Base-by-base conservation (phyloP, 1,140 invertebrate species). In the Heliconius melpomene region DNA sequence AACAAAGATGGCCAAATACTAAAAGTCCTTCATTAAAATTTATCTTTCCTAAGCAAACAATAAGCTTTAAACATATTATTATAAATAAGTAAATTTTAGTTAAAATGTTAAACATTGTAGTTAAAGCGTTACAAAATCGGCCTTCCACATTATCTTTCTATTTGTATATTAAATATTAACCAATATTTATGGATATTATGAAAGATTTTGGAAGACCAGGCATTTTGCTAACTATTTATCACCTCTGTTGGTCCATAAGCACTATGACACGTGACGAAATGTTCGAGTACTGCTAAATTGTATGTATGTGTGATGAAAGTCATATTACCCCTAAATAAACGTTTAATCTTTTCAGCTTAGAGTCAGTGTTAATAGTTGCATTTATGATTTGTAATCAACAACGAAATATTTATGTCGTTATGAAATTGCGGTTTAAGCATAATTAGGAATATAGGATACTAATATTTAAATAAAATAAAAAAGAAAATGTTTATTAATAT, bases 141-240 rank as follows among this genome's bases (percentile, higher is more conserved):
- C 60, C 60, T 66, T 66, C 60, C 26, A 66, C 26, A 66, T 13
- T 20, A 60, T 75, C 46, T 57, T 29, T 75, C 72, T 73, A 73
- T 73, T 73, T 73, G 72, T 46, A 7, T 46, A 73, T 38, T 73
- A 46, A 73, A 73, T 46, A 73, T 38, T 73, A 46, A 26, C 73
- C 50, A 54, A 74, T 50, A 32, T 74, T 36, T 74, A 74, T 32
- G 73, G 23, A 29, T 23, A 23, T 74, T n/a, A 74, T 74, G 73
- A 74, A 74, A 74, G 73, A 74, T 52, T 50, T 74, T 23, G 54
- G 32, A 73, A 73, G 23, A 66, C 9, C 60, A 29, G 11, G 11
- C n/a, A 29, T 66, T 54, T 74, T 52, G 26, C 13, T 3, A 18
- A 54, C 73, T 52, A 74, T 74, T 74, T 74, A 74, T 74, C 73